A percentile compares a stretch with the other conserved stretches of the same genome.
Evolutionary conservation across 2,113 vertebrate species (phyloP).

Genomic region (Polypterus bichir): DNA sequence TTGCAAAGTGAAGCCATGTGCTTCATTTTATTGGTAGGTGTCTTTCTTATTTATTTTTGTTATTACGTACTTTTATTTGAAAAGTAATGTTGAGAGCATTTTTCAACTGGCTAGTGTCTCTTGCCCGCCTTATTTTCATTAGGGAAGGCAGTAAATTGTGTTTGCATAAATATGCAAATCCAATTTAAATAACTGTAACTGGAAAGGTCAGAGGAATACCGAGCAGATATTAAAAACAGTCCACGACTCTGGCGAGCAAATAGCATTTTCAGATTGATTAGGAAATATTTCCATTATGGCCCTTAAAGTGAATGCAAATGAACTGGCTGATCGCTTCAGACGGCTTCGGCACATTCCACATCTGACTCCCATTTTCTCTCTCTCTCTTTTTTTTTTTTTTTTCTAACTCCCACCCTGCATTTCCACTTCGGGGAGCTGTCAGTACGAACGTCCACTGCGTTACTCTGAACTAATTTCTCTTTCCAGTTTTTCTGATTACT

Average conservation of each 20-base stretch:
- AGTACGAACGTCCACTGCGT: too few relatives aligned
- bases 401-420: too few relatives aligned
- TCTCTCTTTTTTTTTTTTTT: too few relatives aligned
- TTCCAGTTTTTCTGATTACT: too few relatives aligned
- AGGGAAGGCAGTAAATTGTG: slow-evolving; percentile 39
- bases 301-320: neutral
- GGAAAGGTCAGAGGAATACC: slow-evolving; percentile 48
- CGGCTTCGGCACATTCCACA: neutral
- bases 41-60: too few relatives aligned
- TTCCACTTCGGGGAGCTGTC: too few relatives aligned
- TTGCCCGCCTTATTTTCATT: neutral
- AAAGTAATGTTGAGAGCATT: too few relatives aligned
- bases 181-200: slow-evolving; percentile 37
- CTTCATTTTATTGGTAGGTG: too few relatives aligned
- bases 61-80: too few relatives aligned
- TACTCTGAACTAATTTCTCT: too few relatives aligned
- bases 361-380: neutral
- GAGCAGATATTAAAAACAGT: slow-evolving; percentile 28
- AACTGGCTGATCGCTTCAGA: neutral
- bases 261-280: neutral
- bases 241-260: slow-evolving; percentile 6
- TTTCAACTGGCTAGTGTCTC: too few relatives aligned
- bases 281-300: neutral
- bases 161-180: slow-evolving; percentile 44
- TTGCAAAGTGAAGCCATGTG: too few relatives aligned